Base-by-base conservation (phyloP, 2,113 vertebrate genomes). In the Crotalus tigris region DNA sequence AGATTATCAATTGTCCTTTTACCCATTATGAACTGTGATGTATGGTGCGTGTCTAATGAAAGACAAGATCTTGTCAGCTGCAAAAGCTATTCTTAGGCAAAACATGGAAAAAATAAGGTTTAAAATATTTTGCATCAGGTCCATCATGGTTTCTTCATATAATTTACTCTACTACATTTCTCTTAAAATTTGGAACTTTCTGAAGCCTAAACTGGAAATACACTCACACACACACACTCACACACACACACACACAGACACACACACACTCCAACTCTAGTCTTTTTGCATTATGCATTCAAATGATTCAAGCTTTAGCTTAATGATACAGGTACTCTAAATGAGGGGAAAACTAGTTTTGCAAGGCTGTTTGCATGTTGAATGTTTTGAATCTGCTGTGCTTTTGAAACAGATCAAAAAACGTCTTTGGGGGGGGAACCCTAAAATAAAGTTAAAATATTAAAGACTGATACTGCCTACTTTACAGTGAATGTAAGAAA, bases 351-450 rank as follows among this genome's bases (percentile, higher is more conserved):
- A 81, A 33, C 33, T 44, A 81, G 33, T 39, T 81, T 81, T 81
- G 33, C 33, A 44, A 39, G 75, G 29, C 86, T n/a, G 6, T 24
- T 53, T 53, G 4, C 86, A 54, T 87, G 7, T 33, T 88, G 53
- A 88, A 54, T n/a, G n/a, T 88, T 54, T 54, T 88, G 51, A 87
- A 15, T 53, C 54, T 1, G 9, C 29, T 54, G 10, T 87, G 86
- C 26, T 44, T 59, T 58, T 89, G 55, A 89, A 89, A 46, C 23
- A 46, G 55, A 89, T 59, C 7, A 15, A 44, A 89, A 89, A 19
- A 4, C 0, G 1, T n/a, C 11, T 29, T 64, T 29, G 1, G 11
- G 61, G 26, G 4, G 0, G 1, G 0, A 1, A 5, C 4, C 44
- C 7, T 21, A 44, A 23, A 69, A 69, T 69, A 69, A 89, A 33